Evolutionary conservation across 2,888 invertebrate species (phyloP).

Genomic region (Brassicogethes aeneus): DNA sequence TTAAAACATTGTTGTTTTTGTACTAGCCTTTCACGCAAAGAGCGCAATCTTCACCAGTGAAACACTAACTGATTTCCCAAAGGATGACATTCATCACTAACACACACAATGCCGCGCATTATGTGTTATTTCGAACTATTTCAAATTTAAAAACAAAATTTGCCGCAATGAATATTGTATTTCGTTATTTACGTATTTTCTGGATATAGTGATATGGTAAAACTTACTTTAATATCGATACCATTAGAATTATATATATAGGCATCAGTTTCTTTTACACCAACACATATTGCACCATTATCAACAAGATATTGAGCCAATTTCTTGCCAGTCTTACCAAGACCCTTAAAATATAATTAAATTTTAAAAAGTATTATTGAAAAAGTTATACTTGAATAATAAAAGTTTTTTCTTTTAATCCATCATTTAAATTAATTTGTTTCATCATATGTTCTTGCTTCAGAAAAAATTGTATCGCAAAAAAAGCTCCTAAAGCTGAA

Average conservation of each 20-base stretch:
- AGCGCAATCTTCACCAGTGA: too few relatives aligned
- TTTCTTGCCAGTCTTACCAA: conserved; percentile 31
- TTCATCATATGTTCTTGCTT: conserved; percentile 25
- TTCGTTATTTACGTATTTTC: too few relatives aligned
- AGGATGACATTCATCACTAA: too few relatives aligned
- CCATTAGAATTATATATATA: conserved; percentile 30
- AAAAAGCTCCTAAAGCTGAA: conserved; percentile 26
- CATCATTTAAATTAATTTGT: conserved; percentile 20
- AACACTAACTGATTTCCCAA: too few relatives aligned
- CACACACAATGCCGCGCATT: too few relatives aligned
- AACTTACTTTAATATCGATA: conserved; percentile 25
- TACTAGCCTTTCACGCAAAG: too few relatives aligned
- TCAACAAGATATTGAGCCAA: conserved; percentile 24
- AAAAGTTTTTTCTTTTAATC: conserved; percentile 31
- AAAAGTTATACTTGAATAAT: conserved; percentile 28
- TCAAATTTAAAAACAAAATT: too few relatives aligned
- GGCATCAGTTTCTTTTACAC: conserved; percentile 32
- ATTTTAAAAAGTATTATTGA: conserved; percentile 2
- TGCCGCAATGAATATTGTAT: too few relatives aligned
- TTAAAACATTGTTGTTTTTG: too few relatives aligned
- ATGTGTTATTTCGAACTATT: too few relatives aligned
- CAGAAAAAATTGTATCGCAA: conserved; percentile 27
- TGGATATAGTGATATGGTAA: conserved; percentile 1
- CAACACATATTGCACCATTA: conserved; percentile 33
- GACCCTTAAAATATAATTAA: conserved; percentile 22